phyloP scores from a whole-genome alignment of 2,113 vertebrate genomes.

The Cyanistes caeruleus region DNA sequence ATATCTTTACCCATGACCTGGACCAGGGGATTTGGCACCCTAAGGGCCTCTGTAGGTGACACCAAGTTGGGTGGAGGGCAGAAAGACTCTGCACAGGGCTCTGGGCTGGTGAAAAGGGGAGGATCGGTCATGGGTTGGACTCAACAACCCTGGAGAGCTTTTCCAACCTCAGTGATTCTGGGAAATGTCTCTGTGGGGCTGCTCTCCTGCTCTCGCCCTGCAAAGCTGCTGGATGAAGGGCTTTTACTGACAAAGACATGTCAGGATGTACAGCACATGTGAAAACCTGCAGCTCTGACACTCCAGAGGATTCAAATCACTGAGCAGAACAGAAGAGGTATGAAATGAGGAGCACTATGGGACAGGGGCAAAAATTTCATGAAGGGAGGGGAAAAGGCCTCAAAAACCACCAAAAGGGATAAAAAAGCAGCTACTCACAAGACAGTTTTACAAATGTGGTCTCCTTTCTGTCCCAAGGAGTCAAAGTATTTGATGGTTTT shows the following conservation, averaged over 20 bases:
- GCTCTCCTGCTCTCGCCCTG: not conserved
- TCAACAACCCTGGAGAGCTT: not conserved
- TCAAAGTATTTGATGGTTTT: constrained; percentile 86
- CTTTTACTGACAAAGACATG: not conserved
- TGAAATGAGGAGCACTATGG: not conserved
- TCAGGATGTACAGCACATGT: not conserved
- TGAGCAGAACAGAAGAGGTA: not conserved
- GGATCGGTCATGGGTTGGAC: not conserved
- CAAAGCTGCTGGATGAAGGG: not conserved
- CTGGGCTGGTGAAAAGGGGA: not conserved
- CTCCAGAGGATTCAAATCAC: not conserved
- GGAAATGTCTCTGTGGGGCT: not conserved
- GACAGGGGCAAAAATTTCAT: not conserved
- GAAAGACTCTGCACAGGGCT: not conserved
- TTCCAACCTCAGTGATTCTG: not conserved
- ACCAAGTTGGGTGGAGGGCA: not conserved
- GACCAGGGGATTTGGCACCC: accelerated
- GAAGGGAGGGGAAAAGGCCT: not conserved
- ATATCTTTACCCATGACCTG: not conserved
- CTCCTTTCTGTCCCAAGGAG: constrained; percentile 86
- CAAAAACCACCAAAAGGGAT: not conserved
- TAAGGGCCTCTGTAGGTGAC: not conserved
- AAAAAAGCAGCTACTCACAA: constrained; percentile 81
- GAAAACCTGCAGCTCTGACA: not conserved
- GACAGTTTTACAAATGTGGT: constrained; percentile 82